phyloP scores from a whole-genome alignment of 2,888 invertebrate species.

The Drosophila neutralis region DNA sequence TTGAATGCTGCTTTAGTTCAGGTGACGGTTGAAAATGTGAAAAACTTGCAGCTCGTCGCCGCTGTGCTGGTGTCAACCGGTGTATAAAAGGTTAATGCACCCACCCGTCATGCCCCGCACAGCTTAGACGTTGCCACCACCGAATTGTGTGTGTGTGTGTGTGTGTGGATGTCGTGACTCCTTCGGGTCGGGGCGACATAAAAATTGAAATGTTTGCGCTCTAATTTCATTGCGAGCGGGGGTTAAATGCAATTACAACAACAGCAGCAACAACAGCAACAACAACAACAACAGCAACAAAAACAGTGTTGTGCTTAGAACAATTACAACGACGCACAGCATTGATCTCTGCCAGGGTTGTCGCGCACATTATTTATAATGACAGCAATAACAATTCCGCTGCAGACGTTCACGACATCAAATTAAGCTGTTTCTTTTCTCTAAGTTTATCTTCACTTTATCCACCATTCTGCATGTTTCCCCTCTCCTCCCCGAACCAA shows the following conservation, averaged over 20 bases:
- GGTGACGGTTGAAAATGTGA: conserved; percentile 46
- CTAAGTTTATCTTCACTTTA: conserved; percentile 8
- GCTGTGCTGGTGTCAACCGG: conserved; percentile 43
- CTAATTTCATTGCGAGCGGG: conserved; percentile 55
- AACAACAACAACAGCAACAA: conserved; percentile 50
- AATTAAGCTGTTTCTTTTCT: conserved; percentile 57
- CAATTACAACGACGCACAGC: conserved; percentile 55
- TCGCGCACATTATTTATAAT: conserved; percentile 65
- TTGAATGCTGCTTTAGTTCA: conserved; percentile 18
- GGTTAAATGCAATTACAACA: conserved; percentile 58
- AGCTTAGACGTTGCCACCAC: conserved; percentile 27
- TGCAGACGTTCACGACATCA: conserved; percentile 64
- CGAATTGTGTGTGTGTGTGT: conserved; percentile 13
- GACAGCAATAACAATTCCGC: conserved; percentile 72
- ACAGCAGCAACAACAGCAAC: conserved; percentile 29
- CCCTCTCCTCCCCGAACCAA: neutral
- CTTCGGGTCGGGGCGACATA: conserved; percentile 24
- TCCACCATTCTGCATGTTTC: no score
- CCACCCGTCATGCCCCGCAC: conserved; percentile 26
- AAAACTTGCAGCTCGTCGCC: conserved; percentile 12
- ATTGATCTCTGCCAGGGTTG: conserved; percentile 33
- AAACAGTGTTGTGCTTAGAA: conserved; percentile 50
- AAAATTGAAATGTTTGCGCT: conserved; percentile 65
- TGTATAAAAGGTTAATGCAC: conserved; percentile 57
- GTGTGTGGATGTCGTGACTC: conserved; percentile 35